Percentiles rank a stretch among this genome's conserved stretches.
phyloP scores from a whole-genome alignment of 2,888 invertebrate genomes.

The Xanthia icteritia region DNA sequence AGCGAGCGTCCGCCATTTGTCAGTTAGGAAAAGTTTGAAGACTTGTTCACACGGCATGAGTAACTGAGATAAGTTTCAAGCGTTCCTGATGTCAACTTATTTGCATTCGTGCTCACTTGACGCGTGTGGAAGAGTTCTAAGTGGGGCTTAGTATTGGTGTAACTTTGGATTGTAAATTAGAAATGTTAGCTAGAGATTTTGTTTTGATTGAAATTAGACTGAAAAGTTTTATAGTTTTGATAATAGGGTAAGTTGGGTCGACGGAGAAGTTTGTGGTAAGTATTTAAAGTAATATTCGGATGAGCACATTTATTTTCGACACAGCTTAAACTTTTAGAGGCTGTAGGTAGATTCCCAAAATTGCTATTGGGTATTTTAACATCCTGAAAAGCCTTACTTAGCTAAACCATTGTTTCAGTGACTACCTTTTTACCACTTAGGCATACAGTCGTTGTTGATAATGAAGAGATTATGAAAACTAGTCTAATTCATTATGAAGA shows the following conservation, averaged over 20 bases:
- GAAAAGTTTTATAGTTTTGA: neutral
- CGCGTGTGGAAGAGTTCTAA: constrained; percentile 39
- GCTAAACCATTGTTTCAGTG: neutral
- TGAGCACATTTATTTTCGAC: too few species aligned
- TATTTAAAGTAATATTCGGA: neutral
- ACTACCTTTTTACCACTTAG: neutral
- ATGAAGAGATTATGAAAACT: neutral
- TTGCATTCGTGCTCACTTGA: constrained; percentile 47
- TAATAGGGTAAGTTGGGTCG: neutral
- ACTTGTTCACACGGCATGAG: constrained; percentile 49
- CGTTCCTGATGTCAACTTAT: constrained; percentile 50
- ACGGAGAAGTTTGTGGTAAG: neutral
- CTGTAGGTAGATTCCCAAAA: neutral
- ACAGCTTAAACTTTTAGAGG: neutral
- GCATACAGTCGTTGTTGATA: neutral
- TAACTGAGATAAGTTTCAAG: constrained; percentile 53
- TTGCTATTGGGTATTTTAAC: neutral
- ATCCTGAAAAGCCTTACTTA: too few species aligned
- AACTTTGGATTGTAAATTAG: constrained; percentile 20
- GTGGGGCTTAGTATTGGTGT: constrained; percentile 19
- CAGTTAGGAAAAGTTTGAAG: constrained; percentile 52
- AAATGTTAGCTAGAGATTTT: neutral
- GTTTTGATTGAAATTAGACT: constrained; percentile 9
- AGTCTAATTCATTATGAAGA: neutral
- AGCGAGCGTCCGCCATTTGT: constrained; percentile 36